Conservation (phyloP, 2,797 vertebrate genomes). For the Discoglossus pictus region DNA sequence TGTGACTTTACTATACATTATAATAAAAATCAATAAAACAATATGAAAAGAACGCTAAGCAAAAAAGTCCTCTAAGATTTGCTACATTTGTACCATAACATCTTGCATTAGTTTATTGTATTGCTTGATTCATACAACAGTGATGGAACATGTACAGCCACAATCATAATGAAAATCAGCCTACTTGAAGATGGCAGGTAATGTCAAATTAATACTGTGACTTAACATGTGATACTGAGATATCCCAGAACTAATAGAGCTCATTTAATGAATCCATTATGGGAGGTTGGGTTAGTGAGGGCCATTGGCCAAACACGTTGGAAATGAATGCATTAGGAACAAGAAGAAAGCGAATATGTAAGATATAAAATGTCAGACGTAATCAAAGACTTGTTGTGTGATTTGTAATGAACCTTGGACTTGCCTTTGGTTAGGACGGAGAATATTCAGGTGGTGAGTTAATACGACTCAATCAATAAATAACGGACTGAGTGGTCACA, state of each 20-base stretch:
- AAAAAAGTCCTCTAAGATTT: too few relatives aligned
- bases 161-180: too few relatives aligned
- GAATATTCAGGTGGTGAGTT: background rate
- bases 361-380: constrained; percentile 35
- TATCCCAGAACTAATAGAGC: constrained; percentile 20
- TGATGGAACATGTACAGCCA: too few relatives aligned
- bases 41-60: too few relatives aligned
- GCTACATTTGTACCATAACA: too few relatives aligned
- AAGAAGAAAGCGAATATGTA: constrained; percentile 6
- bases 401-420: constrained; percentile 4
- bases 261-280: constrained; percentile 40
- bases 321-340: background rate
- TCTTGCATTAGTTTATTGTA: too few relatives aligned
- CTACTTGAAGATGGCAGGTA: constrained; percentile 15
- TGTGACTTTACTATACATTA: too few relatives aligned
- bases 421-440: constrained; percentile 10
- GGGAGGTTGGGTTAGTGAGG: background rate
- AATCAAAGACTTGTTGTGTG: constrained; percentile 22
- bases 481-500: too few relatives aligned
- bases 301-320: constrained; percentile 17
- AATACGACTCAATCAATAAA: constrained; percentile 24
- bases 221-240: constrained; percentile 29
- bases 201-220: constrained; percentile 17
- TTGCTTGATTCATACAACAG: too few relatives aligned
- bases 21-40: too few relatives aligned